Conservation (phyloP, 2,113 vertebrate genomes). For the Coptodon bakossiorum region DNA sequence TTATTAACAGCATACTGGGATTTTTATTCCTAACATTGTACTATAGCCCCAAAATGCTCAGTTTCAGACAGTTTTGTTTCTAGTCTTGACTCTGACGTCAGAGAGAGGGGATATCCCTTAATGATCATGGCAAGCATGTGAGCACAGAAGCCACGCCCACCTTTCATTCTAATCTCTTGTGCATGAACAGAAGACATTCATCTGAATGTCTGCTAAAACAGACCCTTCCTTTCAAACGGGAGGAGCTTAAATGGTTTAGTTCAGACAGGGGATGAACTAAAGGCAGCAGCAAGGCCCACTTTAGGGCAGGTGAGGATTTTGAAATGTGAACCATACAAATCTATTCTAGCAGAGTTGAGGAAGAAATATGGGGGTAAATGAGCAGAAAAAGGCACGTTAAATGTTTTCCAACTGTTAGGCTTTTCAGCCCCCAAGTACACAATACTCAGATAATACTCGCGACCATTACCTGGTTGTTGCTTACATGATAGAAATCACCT, state of each 20-base stretch:
- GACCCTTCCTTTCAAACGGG: background rate
- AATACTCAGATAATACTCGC: background rate
- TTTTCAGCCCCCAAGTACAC: background rate
- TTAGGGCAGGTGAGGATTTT: background rate
- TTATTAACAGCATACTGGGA: background rate
- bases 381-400: fast-evolving
- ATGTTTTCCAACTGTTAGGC: background rate
- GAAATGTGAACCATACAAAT: background rate
- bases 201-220: background rate
- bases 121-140: background rate
- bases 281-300: background rate
- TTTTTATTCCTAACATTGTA: background rate
- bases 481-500: background rate
- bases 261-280: background rate
- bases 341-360: background rate
- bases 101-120: background rate
- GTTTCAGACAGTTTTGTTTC: background rate
- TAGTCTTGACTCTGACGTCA: background rate
- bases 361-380: fast-evolving
- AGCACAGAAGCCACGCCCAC: fast-evolving
- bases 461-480: background rate
- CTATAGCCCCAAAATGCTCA: background rate
- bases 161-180: background rate
- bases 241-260: background rate
- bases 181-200: background rate